Evolutionary conservation across 2,888 invertebrate genomes (phyloP).

Genomic region (Stenodera caucasica): DNA sequence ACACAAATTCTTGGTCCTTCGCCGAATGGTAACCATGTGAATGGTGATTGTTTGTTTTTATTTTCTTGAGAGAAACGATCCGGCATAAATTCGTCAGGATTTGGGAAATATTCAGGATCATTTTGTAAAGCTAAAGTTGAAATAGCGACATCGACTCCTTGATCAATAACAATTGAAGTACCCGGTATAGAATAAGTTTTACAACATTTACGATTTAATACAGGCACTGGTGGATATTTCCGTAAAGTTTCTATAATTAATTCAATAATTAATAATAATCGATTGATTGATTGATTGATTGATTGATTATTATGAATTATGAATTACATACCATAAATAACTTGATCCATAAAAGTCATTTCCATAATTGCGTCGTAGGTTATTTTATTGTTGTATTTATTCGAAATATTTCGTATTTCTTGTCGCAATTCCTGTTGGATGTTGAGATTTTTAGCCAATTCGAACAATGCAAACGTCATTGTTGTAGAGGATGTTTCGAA

Average conservation of each 20-base stretch:
- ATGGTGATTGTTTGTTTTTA: no score
- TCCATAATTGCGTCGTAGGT: slow-evolving; percentile 53
- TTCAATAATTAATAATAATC: no score
- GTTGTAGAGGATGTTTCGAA: slow-evolving; percentile 26
- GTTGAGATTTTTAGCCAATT: slow-evolving; percentile 50
- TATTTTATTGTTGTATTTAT: slow-evolving; percentile 43
- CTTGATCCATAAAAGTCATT: slow-evolving; percentile 56
- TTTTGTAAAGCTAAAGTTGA: no score
- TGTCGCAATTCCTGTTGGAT: slow-evolving; percentile 52
- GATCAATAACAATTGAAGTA: slow-evolving; percentile 42
- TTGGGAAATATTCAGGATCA: no score
- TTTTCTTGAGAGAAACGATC: no score
- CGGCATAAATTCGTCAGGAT: no score
- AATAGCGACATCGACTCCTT: slow-evolving; percentile 38
- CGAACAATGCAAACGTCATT: slow-evolving; percentile 49
- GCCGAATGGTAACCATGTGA: no score
- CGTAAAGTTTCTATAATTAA: slow-evolving; percentile 48
- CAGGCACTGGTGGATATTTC: slow-evolving; percentile 44
- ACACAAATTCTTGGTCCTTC: no score
- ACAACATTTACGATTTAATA: slow-evolving; percentile 31
- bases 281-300: no score
- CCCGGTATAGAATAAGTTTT: slow-evolving; percentile 41
- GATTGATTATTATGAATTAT: no score
- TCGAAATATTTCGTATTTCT: slow-evolving; percentile 47
- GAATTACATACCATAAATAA: slow-evolving; percentile 44